phyloP scores from a whole-genome alignment of 2,797 vertebrate genomes.

The Florisuga fusca region DNA sequence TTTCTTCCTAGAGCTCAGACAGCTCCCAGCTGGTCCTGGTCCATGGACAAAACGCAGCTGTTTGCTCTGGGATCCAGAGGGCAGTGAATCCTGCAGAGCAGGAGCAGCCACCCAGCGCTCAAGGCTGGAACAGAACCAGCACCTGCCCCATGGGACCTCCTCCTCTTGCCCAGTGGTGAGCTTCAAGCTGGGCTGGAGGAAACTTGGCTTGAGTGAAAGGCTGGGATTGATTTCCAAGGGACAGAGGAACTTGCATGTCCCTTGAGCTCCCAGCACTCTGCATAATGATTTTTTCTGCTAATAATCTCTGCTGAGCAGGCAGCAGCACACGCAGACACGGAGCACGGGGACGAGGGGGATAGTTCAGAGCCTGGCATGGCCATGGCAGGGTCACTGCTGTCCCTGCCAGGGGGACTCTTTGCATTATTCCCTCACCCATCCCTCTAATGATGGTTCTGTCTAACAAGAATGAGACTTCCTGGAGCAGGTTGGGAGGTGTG shows the following conservation, averaged over 20 bases:
- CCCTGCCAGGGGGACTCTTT: background rate
- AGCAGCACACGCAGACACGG: background rate
- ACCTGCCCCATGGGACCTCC: background rate
- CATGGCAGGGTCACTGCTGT: background rate
- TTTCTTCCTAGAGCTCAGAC: background rate
- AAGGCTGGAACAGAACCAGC: background rate
- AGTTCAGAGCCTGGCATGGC: background rate
- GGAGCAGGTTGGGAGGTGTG: background rate
- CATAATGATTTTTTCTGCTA: conserved; percentile 27
- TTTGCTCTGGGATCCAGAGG: background rate
- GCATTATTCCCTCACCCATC: background rate
- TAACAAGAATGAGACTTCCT: background rate
- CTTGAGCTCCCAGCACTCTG: background rate
- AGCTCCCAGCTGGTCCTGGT: background rate
- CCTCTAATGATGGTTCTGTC: accelerated
- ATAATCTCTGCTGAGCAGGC: background rate
- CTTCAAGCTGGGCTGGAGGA: background rate
- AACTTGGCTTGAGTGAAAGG: background rate
- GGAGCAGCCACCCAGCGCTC: background rate
- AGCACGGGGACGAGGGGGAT: background rate
- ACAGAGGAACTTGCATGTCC: background rate
- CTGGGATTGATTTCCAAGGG: conserved; percentile 43
- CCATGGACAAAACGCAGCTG: background rate
- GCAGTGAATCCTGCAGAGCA: background rate
- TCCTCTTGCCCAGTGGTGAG: background rate